Evolutionary conservation across 2,797 vertebrate genomes (phyloP), one percentile per base, ranked within the genome.

Genomic region (Sparidentex hasta): DNA sequence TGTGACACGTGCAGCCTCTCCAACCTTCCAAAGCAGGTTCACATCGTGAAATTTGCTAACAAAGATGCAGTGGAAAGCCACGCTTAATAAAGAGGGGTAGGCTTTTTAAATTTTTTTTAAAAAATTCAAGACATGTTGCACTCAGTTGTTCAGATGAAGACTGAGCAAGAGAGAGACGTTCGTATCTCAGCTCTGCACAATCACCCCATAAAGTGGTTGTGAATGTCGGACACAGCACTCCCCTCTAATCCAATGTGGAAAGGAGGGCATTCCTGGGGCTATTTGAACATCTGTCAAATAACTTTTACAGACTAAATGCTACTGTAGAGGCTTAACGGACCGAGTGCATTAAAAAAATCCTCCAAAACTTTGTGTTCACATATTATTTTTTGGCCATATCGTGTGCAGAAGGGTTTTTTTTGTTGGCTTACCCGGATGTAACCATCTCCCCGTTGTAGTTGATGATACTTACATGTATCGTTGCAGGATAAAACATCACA

Each of bases 1-100:
- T 79, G 70, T 83, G 82, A 79, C 68, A 85, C 52, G 78, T 38
- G 13, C 78, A 52, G 76, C 70, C 27, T 27, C 65, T 75, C 44
- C 48, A 73, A 21, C 44, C 27, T 57, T 51, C 17, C 13, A 23
- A 67, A 50, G 16, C 71, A 76, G 16, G 65, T 62, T 50, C 47
- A 55, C 50, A 65, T 23, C 13, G 8, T 56, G 48, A 64, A 21
- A 54, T 65, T 65, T 25, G 75, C 25, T 12, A 7, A 5, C 6
- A 25, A 14, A 41, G 57, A 12, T 12, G 18, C 2, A n/a, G n/a
- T 14, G 41, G 21, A 63, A 25, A 46, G 21, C 7, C 4, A 0
- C 14, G 21, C 14, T 9, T 46, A 20, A 59, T 25, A 23, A 1
- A 25, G 27, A 58, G 56, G 9, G 4, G 27, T 8, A 58, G 29